Base-by-base conservation (phyloP, 1,140 invertebrate species). In the Zelostemma sp. region DNA sequence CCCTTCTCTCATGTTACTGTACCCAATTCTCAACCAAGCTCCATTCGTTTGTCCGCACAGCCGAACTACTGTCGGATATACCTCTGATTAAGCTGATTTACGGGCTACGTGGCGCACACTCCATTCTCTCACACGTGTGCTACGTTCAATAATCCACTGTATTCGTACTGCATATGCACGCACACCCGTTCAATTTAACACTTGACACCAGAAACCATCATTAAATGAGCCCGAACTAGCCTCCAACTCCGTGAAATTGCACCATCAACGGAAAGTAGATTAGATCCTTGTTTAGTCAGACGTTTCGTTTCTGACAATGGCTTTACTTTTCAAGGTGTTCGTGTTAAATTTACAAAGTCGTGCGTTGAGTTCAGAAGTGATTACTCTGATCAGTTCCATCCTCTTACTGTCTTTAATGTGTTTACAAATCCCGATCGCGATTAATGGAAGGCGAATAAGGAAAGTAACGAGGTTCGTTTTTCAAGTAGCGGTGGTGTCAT, bases 51-150 rank as follows among this genome's bases (percentile, higher is more conserved):
- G 64, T 63, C 54, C 64, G 45, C 48, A 49, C 17, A 62, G 67
- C 46, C 63, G 45, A 70, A 73, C 63, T 64, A 48, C 72, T 69
- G 63, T 70, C 67, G 64, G 72, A 70, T 68, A 69, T 64, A 67
- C 60, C 72, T 73, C 72, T 73, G 72, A 73, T 73, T 73, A 73
- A 69, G 63, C 72, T 70, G 67, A 72, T 72, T 74, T 74, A 71
- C 64, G 62, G 68, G 50, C 33, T 66, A 66, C 59, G 65, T 62
- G 63, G 57, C 31, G 67, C 67, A 33, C 56, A 68, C 56, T 68
- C 60, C 55, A 62, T 59, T 65, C 57, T 55, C 61, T 56, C 31
- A 6, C 51, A 59, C 57, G 21, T 33, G 25, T 38, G 43, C 43
- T 19, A 31, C 50, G 67, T 73, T 69, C 60, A 60, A 73, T 73